Evolutionary conservation across 1,140 invertebrate species (phyloP).

Genomic region (Protaetia brevitarsis): DNA sequence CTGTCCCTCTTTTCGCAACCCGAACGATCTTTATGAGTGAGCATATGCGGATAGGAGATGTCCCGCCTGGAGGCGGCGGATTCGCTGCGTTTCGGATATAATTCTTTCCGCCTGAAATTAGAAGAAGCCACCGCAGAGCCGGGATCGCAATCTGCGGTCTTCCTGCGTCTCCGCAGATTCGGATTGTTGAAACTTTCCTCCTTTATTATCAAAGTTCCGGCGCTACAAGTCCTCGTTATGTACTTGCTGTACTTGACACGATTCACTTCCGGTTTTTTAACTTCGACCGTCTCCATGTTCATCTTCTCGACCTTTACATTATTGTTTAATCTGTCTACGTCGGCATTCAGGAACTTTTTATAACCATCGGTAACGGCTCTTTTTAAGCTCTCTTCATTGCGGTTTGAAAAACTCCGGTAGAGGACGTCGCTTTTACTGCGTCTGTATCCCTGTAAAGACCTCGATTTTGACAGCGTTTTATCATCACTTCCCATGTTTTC

Average conservation of each 20-base stretch:
- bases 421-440: slow-evolving; percentile 35
- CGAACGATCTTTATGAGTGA: neutral
- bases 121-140: neutral
- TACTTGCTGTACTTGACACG: slow-evolving; percentile 38
- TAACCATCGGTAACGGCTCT: slow-evolving; percentile 38
- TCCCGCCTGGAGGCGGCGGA: too few species aligned
- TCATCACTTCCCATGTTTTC: neutral
- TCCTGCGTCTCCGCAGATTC: slow-evolving; percentile 39
- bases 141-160: neutral
- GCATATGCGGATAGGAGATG: slow-evolving; percentile 13
- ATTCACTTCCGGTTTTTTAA: slow-evolving; percentile 21
- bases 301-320: neutral
- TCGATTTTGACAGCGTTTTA: neutral
- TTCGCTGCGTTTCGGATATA: neutral
- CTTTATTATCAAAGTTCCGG: slow-evolving; percentile 51
- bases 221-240: slow-evolving; percentile 50
- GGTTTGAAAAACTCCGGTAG: slow-evolving; percentile 34
- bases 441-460: slow-evolving; percentile 8
- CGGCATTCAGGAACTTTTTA: slow-evolving; percentile 32
- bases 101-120: neutral
- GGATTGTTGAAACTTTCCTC: slow-evolving; percentile 50
- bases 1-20: neutral
- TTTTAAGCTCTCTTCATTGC: slow-evolving; percentile 37
- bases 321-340: neutral
- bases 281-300: neutral